Evolutionary conservation across 2,113 vertebrate species (phyloP), one percentile per base, ranked within the genome.

Genomic region (Microtus ochrogaster): DNA sequence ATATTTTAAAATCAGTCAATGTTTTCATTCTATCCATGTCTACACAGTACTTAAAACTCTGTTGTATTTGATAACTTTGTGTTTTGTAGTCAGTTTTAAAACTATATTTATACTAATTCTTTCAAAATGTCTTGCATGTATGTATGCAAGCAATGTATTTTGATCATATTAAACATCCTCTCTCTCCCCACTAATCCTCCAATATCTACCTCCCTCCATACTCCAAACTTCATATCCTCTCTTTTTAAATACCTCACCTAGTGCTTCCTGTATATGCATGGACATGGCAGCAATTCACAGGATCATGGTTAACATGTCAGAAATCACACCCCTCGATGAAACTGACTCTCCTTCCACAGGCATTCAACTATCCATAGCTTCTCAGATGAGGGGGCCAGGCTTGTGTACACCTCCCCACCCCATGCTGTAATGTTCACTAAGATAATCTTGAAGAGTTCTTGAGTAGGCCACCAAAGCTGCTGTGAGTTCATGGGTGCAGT

Each of bases 11-110:
- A 66, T 33, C 4, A 44, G 28, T 17, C 39, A 7, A 21, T 65
- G 28, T 73, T 97, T 92, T 66, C 30, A 86, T 77, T 73, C 39
- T 90, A n/a, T 49, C 10, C 52, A 13, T 70, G 5, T 89, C 52
- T 93, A 77, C 6, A 91, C 24, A 65, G 49, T 63, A 41, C 3
- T 55, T 85, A 76, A 89, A 94, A 87, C 73, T 10, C 52, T 33
- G 8, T 47, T 77, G 19, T 44, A 77, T 66, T 88, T 85, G n/a
- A 70, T 89, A 19, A 72, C 68, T 82, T 77, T 96, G 30, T 88
- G 19, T 66, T 19, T 84, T 21, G 73, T 41, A 63, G 22, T 7
- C 41, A 47, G 7, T 84, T 65, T 66, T 47, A 41, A 85, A 33
- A 63, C 28, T 63, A 41, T 63, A 85, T 85, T 84, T 85, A 39